Percentiles rank a stretch among this genome's conserved stretches.
phyloP scores from a whole-genome alignment of 2,113 vertebrate genomes.

The Spermophilus dauricus region DNA sequence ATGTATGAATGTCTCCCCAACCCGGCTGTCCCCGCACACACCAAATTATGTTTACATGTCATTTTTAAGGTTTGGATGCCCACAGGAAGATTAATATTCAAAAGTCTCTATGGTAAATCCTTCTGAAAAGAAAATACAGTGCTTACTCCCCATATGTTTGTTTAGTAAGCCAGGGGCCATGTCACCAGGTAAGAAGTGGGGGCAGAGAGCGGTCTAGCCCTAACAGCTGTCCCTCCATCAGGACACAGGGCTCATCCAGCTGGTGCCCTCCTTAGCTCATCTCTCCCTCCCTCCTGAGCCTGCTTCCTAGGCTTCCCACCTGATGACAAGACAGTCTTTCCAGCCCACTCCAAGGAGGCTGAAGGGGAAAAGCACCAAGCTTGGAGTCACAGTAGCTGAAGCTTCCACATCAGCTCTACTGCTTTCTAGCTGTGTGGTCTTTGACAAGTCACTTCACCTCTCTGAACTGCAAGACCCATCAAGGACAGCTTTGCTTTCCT shows the following conservation, averaged over 20 bases:
- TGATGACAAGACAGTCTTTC: background rate
- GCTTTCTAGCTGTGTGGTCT: background rate
- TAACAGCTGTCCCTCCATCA: background rate
- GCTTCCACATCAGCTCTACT: background rate
- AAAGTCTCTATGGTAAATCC: background rate
- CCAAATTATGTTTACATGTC: background rate
- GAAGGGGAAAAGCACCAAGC: background rate
- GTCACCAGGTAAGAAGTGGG: background rate
- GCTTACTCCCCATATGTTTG: background rate
- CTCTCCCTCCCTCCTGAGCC: background rate
- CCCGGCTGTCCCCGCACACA: too few species aligned
- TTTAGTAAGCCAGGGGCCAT: background rate
- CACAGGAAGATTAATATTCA: background rate
- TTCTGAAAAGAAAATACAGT: slow-evolving; percentile 28
- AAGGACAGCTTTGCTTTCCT: background rate
- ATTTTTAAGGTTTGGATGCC: background rate
- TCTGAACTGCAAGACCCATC: background rate
- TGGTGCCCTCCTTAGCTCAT: background rate
- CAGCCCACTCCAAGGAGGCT: background rate
- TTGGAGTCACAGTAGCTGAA: background rate
- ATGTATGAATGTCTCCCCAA: background rate
- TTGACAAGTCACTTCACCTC: background rate
- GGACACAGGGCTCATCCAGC: background rate
- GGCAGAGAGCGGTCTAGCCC: background rate
- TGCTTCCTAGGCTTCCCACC: background rate